Base-by-base conservation (phyloP, 2,888 invertebrate species). In the Nomada ruficornis region DNA sequence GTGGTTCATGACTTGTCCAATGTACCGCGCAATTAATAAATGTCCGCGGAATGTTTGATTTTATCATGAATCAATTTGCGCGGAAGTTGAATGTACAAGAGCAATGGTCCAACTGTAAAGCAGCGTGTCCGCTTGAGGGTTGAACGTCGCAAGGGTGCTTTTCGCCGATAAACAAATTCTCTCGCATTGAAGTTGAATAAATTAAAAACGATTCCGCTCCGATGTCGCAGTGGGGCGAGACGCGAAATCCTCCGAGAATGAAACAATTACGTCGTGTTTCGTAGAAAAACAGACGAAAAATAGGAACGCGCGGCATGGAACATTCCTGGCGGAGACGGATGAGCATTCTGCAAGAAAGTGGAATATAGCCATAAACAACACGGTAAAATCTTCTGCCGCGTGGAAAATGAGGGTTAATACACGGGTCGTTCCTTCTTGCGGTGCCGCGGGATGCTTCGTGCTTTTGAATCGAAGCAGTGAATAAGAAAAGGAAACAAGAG, bases 341-440 rank as follows among this genome's bases (percentile, higher is more conserved):
- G 73, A 50, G 26, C 42, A 47, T 42, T 52, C 36, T 42, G 54
- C n/a, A 20, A 64, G 72, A 42, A 26, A 65, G 75, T 74, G 72
- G 68, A 82, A 55, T 20, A 63, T 60, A 65, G 60, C 57, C 73
- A 79, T 85, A 82, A 85, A 85, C 80, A 82, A 72, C 77, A 65
- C 55, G 75, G 80, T 72, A 77, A 83, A 80, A 75, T 77, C 80
- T 73, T 76, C 69, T 52, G 57, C 29, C 47, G 57, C 47, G 55
- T 54, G 26, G 64, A 57, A 64, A 64, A 64, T 50, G 47, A n/a
- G 57, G 78, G 65, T 60, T 76, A 65, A 60, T 18, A 50, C 47
- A 18, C 13, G 29, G 52, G 2, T 13, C 65, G 42, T 78, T 75
- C 52, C 62, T 67, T 44, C 36, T 60, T 2, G 23, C 4, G 50